Evolutionary conservation across 2,888 invertebrate species (phyloP).

Genomic region (Plagiodera versicolora): DNA sequence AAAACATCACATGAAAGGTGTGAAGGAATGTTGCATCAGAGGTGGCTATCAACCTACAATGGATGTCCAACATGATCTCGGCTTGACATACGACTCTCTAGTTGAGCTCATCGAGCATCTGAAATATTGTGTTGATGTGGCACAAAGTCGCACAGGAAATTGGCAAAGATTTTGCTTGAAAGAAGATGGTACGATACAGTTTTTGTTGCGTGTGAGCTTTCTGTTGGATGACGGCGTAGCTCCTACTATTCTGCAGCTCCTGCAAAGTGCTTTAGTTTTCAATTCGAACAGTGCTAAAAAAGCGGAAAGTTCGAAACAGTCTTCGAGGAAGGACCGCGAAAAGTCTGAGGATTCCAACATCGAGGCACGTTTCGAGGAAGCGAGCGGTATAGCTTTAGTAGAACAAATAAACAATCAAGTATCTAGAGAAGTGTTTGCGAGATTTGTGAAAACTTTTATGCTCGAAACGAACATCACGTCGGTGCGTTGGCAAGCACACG

Average conservation of each 20-base stretch:
- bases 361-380: conserved; percentile 68
- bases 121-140: conserved; percentile 88
- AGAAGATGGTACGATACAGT: conserved; percentile 75
- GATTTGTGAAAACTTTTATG: conserved; percentile 87
- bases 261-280: conserved; percentile 85
- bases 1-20: conserved; percentile 79
- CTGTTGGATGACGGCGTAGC: conserved; percentile 89
- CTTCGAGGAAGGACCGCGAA: conserved; percentile 61
- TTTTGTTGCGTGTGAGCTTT: conserved; percentile 83
- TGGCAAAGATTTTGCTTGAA: conserved; percentile 89
- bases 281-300: conserved; percentile 46
- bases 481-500: conserved; percentile 95
- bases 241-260: conserved; percentile 84
- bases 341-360: conserved; percentile 69
- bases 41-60: conserved; percentile 58
- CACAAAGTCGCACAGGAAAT: conserved; percentile 86
- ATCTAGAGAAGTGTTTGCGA: conserved; percentile 63
- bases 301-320: conserved; percentile 36
- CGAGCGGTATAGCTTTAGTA: conserved; percentile 68
- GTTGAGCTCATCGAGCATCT: conserved; percentile 93
- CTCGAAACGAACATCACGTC: conserved; percentile 91
- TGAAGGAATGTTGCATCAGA: conserved; percentile 59
- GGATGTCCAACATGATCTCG: conserved; percentile 56
- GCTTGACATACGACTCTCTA: conserved; percentile 84
- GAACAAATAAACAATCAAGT: conserved; percentile 72